These are phyloP conservation scores for Paedocypris sp. DNA, from an alignment of 2,113 vertebrate species.

Conservation along the genomic window DNA sequence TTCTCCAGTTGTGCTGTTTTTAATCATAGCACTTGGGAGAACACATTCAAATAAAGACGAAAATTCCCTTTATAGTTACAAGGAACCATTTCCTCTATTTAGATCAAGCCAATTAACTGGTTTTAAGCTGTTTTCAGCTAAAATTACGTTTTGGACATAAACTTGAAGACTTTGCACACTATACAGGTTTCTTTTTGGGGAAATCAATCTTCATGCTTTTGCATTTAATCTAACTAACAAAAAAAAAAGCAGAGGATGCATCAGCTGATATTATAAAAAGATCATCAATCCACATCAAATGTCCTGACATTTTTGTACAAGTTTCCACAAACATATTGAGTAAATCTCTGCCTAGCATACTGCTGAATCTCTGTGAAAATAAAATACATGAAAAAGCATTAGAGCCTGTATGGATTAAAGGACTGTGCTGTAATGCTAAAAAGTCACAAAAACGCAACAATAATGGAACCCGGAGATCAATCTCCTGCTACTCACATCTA, in stretches of 20 bases:
- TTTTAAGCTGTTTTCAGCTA: no score
- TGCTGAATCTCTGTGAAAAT: constrained; percentile 57
- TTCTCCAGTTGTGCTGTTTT: no score
- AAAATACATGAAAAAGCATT: constrained; percentile 7
- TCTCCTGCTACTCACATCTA: neutral
- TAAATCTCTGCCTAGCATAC: constrained; percentile 45
- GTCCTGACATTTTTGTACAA: constrained; percentile 75
- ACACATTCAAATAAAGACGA: no score
- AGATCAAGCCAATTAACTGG: no score
- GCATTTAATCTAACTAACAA: no score
- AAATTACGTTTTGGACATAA: no score
- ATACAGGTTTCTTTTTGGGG: no score
- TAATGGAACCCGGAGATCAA: neutral
- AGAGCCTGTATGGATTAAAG: constrained; percentile 4
- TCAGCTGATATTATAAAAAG: constrained; percentile 81
- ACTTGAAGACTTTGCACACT: no score
- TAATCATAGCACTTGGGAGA: no score
- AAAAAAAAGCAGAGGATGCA: no score
- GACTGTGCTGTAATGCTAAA: constrained; percentile 4
- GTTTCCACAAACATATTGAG: constrained; percentile 80
- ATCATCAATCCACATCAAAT: constrained; percentile 72
- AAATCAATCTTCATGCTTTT: constrained; percentile 70
- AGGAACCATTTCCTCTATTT: no score
- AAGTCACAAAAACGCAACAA: neutral
- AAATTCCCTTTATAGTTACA: no score